These are phyloP conservation scores for Caenorhabditis angaria DNA, from an alignment of 2,888 invertebrate species.

Conservation along the genomic window DNA sequence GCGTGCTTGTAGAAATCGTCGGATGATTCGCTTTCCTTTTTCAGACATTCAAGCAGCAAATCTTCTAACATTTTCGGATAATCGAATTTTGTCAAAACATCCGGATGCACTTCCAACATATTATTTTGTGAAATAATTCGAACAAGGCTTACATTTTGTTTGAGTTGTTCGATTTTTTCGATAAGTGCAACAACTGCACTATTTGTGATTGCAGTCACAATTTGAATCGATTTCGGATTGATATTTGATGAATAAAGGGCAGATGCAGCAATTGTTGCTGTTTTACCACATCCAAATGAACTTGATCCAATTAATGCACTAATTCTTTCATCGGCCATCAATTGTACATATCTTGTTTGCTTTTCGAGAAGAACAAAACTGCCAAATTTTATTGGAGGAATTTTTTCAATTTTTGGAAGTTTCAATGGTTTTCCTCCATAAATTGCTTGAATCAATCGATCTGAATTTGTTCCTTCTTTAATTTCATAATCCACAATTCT, in stretches of 20 bases:
- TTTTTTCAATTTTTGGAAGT: not conserved
- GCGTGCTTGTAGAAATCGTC: not conserved
- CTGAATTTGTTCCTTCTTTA: not conserved
- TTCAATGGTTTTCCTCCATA: not conserved
- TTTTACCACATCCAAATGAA: conserved; percentile 5
- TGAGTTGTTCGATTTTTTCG: not conserved
- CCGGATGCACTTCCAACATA: not conserved
- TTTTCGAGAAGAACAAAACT: not conserved
- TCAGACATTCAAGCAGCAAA: not conserved
- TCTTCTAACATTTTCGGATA: not conserved
- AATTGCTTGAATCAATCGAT: not conserved
- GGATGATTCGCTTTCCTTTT: not conserved
- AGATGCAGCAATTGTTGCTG: not conserved
- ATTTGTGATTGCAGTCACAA: not conserved
- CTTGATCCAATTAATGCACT: not conserved
- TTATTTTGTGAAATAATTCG: not conserved
- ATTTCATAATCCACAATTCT: not conserved
- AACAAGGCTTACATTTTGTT: not conserved
- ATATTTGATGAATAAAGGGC: not conserved
- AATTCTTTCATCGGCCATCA: not conserved
- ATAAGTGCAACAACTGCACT: not conserved
- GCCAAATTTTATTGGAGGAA: not conserved
- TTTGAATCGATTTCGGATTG: not conserved
- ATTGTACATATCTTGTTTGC: not conserved
- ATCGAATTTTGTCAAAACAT: not conserved